Conservation (phyloP, 2,888 invertebrate species). For the Drosophila hamatofila region DNA sequence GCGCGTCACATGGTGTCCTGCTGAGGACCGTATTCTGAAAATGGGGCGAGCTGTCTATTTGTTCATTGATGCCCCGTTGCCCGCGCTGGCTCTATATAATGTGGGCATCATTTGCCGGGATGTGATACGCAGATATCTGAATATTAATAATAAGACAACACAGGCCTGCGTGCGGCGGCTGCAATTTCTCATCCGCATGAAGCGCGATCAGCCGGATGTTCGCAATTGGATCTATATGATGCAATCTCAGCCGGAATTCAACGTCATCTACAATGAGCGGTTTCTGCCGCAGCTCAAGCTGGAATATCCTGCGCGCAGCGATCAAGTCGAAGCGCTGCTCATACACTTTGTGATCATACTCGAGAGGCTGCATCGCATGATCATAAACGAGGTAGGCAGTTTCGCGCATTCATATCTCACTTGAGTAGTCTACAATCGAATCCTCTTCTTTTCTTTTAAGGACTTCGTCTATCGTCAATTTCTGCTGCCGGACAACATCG, state of each 20-base stretch:
- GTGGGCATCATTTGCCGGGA: constrained; percentile 87
- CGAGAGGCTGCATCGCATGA: constrained; percentile 74
- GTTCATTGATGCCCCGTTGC: constrained; percentile 85
- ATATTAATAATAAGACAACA: constrained; percentile 89
- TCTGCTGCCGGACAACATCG: constrained; percentile 82
- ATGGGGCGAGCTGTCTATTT: constrained; percentile 89
- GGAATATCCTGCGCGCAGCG: constrained; percentile 74
- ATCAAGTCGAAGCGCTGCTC: constrained; percentile 76
- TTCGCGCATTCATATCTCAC: background rate
- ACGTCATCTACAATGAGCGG: constrained; percentile 84
- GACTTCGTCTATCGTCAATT: constrained; percentile 48
- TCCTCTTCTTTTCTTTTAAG: constrained; percentile 1
- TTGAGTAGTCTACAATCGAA: background rate
- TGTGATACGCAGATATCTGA: constrained; percentile 86
- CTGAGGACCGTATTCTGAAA: constrained; percentile 90
- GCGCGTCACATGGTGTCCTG: constrained; percentile 88
- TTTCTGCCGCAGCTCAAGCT: constrained; percentile 83
- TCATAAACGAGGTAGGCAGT: constrained; percentile 64
- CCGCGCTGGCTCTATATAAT: constrained; percentile 75
- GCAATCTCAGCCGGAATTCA: constrained; percentile 87
- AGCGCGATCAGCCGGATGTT: constrained; percentile 87
- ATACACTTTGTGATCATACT: constrained; percentile 84
- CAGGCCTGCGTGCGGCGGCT: constrained; percentile 89
- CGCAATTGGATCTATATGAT: constrained; percentile 88
- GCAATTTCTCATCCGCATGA: constrained; percentile 87